A percentile compares a stretch with the other conserved stretches of the same genome.
Conservation (phyloP, 2,888 invertebrate genomes). For the Meganola albula region DNA sequence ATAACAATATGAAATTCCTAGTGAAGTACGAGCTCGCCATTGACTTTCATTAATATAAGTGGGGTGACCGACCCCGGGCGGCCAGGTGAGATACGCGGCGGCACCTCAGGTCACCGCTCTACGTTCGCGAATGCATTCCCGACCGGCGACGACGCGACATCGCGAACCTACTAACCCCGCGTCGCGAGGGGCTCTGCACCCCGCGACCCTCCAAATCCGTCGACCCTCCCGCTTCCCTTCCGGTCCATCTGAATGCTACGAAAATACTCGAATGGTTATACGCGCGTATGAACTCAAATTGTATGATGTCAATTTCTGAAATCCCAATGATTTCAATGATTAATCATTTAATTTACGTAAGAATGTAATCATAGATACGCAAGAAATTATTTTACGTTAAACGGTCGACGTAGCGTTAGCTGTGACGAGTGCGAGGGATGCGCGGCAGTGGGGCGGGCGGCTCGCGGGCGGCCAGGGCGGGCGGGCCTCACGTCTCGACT, state of each 20-base stretch:
- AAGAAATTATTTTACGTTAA: slow-evolving; percentile 45
- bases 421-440: slow-evolving; percentile 60
- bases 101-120: slow-evolving; percentile 74
- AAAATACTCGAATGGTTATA: slow-evolving; percentile 68
- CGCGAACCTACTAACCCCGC: slow-evolving; percentile 77
- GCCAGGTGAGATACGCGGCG: slow-evolving; percentile 66
- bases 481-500: slow-evolving; percentile 81
- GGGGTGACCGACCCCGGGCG: slow-evolving; percentile 56
- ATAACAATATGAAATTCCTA: slow-evolving; percentile 24
- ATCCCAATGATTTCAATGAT: slow-evolving; percentile 28
- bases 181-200: slow-evolving; percentile 71
- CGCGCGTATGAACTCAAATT: slow-evolving; percentile 54
- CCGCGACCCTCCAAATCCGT: slow-evolving; percentile 70
- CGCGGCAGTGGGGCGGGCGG: slow-evolving; percentile 66
- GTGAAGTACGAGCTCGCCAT: slow-evolving; percentile 21
- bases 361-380: slow-evolving; percentile 35
- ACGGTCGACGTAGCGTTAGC: slow-evolving; percentile 46
- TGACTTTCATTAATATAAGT: slow-evolving; percentile 40
- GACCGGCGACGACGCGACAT: slow-evolving; percentile 74
- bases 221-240: slow-evolving; percentile 62
- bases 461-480: slow-evolving; percentile 75
- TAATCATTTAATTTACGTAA: slow-evolving; percentile 33
- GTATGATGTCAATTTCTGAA: slow-evolving; percentile 37
- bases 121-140: slow-evolving; percentile 77
- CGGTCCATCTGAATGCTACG: slow-evolving; percentile 72